phyloP scores from a whole-genome alignment of 1,140 invertebrate genomes.

The Calephelis virginiensis region DNA sequence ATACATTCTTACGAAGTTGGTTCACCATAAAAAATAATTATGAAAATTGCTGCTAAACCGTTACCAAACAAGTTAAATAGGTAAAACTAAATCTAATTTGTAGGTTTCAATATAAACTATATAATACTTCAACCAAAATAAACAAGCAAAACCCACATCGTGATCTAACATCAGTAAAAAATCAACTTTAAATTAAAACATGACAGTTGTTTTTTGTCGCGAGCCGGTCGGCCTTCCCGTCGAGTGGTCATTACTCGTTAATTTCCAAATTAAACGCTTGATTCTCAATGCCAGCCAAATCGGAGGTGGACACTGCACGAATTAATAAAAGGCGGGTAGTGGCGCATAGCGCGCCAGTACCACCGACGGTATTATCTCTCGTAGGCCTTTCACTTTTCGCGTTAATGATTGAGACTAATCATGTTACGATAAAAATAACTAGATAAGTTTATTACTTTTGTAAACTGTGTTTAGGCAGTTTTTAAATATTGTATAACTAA shows the following conservation, averaged over 20 bases:
- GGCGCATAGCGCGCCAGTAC: conserved; percentile 63
- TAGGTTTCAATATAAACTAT: neutral
- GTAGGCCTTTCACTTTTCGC: conserved; percentile 68
- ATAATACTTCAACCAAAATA: conserved; percentile 9
- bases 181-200: conserved; percentile 43
- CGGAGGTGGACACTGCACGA: conserved; percentile 61
- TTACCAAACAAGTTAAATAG: too few species aligned
- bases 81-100: too few species aligned
- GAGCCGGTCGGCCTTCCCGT: conserved; percentile 67
- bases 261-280: conserved; percentile 76
- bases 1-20: neutral
- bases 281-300: conserved; percentile 73
- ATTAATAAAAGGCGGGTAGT: conserved; percentile 72
- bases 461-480: conserved; percentile 26
- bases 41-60: too few species aligned
- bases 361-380: conserved; percentile 58
- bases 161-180: conserved; percentile 22
- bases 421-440: conserved; percentile 57
- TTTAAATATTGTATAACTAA: conserved; percentile 43
- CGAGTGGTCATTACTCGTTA: conserved; percentile 62
- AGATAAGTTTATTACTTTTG: conserved; percentile 65
- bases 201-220: conserved; percentile 57
- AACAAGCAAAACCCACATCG: conserved; percentile 17
- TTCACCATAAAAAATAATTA: too few species aligned
- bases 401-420: conserved; percentile 56